Evolutionary conservation across 2,113 vertebrate genomes (phyloP).

Genomic region (Cochlearius cochlearius): DNA sequence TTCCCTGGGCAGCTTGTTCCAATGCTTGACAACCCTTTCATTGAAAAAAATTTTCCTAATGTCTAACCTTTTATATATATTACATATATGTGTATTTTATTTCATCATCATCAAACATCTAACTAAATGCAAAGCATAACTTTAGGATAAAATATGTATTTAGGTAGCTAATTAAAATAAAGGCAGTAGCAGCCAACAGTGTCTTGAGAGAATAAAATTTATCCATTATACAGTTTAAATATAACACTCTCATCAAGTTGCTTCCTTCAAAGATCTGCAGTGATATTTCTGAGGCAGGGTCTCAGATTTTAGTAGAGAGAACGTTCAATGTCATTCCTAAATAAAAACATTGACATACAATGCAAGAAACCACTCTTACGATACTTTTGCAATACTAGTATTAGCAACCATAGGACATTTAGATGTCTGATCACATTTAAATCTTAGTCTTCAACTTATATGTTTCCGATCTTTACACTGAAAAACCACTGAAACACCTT

Average conservation of each 20-base stretch:
- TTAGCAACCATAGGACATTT: not conserved
- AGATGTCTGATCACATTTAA: not conserved
- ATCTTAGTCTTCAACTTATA: not conserved
- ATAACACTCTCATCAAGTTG: not conserved
- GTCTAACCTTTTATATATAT: no score
- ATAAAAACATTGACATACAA: not conserved
- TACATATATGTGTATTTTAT: not conserved
- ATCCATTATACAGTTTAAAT: not conserved
- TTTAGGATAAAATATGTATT: not conserved
- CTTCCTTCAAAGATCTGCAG: not conserved
- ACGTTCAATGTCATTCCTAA: not conserved
- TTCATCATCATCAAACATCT: not conserved
- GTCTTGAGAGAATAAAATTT: not conserved
- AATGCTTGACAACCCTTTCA: no score
- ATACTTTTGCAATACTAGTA: not conserved
- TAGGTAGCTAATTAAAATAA: not conserved
- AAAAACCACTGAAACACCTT: not conserved
- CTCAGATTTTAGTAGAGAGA: not conserved
- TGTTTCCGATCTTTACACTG: not conserved
- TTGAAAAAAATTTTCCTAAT: no score
- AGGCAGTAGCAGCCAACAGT: not conserved
- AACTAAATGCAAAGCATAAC: not conserved
- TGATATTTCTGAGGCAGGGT: not conserved
- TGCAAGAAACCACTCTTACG: not conserved
- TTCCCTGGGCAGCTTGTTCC: no score